phyloP scores from a whole-genome alignment of 1,140 invertebrate genomes.

The Microplitis mediator region DNA sequence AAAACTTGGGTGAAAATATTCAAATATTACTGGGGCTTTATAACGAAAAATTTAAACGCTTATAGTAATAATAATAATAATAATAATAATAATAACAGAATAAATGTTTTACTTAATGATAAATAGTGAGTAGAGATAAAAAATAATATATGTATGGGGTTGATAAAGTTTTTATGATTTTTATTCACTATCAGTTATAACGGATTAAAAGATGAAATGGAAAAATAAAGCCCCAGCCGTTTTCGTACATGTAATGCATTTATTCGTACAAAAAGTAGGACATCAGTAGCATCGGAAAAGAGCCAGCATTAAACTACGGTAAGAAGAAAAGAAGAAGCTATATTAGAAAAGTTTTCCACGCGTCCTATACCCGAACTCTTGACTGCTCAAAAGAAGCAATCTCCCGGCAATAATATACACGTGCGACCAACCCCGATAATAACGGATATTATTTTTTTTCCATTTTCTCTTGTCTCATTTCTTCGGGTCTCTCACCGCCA shows the following conservation, averaged over 20 bases:
- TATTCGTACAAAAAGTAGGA: slow-evolving; percentile 18
- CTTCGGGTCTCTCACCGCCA: background rate
- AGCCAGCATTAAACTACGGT: slow-evolving; percentile 3
- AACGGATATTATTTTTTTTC: slow-evolving; percentile 29
- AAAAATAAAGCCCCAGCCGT: background rate
- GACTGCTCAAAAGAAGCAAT: slow-evolving; percentile 32
- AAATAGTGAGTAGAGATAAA: no score
- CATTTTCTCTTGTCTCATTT: background rate
- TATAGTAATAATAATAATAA: no score
- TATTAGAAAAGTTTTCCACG: slow-evolving; percentile 39
- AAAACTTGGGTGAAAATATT: no score
- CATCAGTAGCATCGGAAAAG: background rate
- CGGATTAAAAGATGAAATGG: slow-evolving; percentile 3
- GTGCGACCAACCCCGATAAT: slow-evolving; percentile 31
- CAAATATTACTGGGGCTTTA: no score
- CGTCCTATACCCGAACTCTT: slow-evolving; percentile 25
- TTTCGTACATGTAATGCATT: background rate
- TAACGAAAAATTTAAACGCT: no score
- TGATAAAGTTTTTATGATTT: no score
- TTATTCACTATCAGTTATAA: no score
- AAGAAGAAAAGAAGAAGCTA: slow-evolving; percentile 22
- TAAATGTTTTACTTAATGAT: no score
- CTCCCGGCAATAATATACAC: slow-evolving; percentile 37
- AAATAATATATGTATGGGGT: no score
- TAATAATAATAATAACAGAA: no score